phyloP scores from a whole-genome alignment of 2,113 vertebrate species.

The mouse (Mus musculus) region DNA sequence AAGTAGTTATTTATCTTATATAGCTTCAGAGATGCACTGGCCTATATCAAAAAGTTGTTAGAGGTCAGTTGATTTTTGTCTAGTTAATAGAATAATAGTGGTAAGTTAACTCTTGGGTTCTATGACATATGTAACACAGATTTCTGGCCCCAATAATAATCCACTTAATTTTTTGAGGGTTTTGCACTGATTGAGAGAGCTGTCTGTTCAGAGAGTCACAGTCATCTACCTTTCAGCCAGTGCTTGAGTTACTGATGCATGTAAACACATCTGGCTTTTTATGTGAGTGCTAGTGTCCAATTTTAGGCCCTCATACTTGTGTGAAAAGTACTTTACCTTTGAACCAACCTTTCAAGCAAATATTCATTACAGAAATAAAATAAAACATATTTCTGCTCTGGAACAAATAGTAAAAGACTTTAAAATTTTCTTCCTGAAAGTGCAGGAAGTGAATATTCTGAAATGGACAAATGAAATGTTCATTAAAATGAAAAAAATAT shows the following conservation, averaged over 20 bases:
- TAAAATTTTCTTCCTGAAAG: background rate
- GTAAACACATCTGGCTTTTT: background rate
- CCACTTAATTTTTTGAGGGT: background rate
- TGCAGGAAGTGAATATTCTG: background rate
- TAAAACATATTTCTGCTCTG: background rate
- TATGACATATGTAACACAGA: background rate
- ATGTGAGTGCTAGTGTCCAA: background rate
- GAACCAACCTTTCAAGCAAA: background rate
- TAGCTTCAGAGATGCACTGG: background rate
- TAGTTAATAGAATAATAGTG: background rate
- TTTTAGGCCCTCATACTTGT: background rate
- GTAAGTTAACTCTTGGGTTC: background rate
- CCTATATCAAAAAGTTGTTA: background rate
- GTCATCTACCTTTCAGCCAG: rapidly evolving
- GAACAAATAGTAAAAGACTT: background rate
- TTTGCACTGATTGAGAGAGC: background rate
- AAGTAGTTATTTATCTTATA: background rate
- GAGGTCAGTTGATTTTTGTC: background rate
- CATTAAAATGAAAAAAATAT: background rate
- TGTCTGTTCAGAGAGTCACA: background rate
- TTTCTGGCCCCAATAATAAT: background rate
- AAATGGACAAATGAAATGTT: background rate
- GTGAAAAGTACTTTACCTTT: background rate
- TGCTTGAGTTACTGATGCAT: background rate
- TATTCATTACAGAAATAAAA: background rate